A percentile compares a stretch with the other conserved stretches of the same genome.
These are phyloP conservation scores for Haemorhous mexicanus DNA, from an alignment of 2,113 vertebrate genomes.

Conservation along the genomic window DNA sequence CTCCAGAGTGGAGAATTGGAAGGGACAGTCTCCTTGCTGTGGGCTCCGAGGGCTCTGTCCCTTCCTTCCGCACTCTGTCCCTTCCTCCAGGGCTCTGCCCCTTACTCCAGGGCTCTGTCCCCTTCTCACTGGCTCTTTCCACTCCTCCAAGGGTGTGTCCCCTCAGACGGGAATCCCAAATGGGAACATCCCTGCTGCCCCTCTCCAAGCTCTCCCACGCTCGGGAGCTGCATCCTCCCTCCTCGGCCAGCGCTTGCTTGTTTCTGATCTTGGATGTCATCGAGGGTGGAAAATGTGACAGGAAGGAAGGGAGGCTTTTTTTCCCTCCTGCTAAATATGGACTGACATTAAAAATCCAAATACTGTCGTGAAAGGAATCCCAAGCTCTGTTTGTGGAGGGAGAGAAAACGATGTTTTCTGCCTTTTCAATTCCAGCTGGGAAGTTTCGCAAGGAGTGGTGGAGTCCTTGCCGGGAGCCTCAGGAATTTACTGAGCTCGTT, in stretches of 20 bases:
- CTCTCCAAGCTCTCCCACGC: neutral
- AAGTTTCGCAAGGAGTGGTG: neutral
- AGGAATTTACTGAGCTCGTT: slow-evolving; percentile 16
- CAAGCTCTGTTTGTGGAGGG: neutral
- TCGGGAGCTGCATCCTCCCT: neutral
- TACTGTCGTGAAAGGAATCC: slow-evolving; percentile 36
- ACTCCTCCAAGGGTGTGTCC: neutral
- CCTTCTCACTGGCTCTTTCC: neutral
- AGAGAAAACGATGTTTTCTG: neutral
- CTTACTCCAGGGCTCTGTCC: neutral
- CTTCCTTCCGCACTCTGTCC: neutral
- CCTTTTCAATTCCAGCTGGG: neutral
- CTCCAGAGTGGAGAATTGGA: neutral
- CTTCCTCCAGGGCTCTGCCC: neutral
- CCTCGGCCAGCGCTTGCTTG: neutral
- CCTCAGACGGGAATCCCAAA: neutral
- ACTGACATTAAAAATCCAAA: slow-evolving; percentile 46
- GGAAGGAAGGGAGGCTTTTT: slow-evolving; percentile 68
- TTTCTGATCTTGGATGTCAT: slow-evolving; percentile 58
- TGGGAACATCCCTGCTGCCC: fast-evolving
- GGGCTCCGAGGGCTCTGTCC: neutral
- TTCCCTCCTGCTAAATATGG: slow-evolving; percentile 60
- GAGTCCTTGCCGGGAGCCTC: slow-evolving; percentile 10
- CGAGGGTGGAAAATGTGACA: slow-evolving; percentile 66
- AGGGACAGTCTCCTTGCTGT: neutral